Conservation (phyloP, 30 jellyfish, hydroid and myxozoan genomes). For the Aurelia aurita complex sp. Pacific region DNA sequence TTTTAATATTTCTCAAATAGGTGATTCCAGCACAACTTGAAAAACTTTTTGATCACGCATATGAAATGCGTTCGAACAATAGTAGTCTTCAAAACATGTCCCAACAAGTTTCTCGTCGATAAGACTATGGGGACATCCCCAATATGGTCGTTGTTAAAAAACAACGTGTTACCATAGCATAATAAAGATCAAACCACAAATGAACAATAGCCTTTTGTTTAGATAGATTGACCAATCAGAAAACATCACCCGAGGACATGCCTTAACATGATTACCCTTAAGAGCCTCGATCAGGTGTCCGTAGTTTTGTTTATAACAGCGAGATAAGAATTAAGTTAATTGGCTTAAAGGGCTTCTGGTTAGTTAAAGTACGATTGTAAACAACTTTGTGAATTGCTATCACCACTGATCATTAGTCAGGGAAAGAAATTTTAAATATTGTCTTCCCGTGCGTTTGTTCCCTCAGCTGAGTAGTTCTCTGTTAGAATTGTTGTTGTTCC, state of each 20-base stretch:
- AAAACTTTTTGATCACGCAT: neutral
- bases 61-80: slow-evolving; percentile 20
- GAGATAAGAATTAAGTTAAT: neutral
- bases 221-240: slow-evolving; percentile 25
- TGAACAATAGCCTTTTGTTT: slow-evolving; percentile 3
- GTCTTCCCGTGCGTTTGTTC: too few relatives aligned
- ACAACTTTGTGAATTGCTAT: too few relatives aligned
- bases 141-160: neutral
- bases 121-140: slow-evolving; percentile 35
- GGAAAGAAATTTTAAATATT: too few relatives aligned
- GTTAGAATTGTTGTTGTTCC: neutral
- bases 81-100: slow-evolving; percentile 29
- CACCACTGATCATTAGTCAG: too few relatives aligned
- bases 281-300: slow-evolving; percentile 11
- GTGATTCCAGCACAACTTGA: slow-evolving; percentile 34
- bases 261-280: slow-evolving; percentile 24
- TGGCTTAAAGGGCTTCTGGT: neutral
- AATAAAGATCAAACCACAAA: slow-evolving; percentile 8
- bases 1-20: slow-evolving; percentile 3
- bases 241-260: slow-evolving; percentile 38
- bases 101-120: slow-evolving; percentile 37
- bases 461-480: neutral
- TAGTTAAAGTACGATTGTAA: too few relatives aligned
- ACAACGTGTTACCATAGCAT: neutral
- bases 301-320: neutral